phyloP scores from a whole-genome alignment of 2,113 vertebrate species.

The Neoarius graeffei region DNA sequence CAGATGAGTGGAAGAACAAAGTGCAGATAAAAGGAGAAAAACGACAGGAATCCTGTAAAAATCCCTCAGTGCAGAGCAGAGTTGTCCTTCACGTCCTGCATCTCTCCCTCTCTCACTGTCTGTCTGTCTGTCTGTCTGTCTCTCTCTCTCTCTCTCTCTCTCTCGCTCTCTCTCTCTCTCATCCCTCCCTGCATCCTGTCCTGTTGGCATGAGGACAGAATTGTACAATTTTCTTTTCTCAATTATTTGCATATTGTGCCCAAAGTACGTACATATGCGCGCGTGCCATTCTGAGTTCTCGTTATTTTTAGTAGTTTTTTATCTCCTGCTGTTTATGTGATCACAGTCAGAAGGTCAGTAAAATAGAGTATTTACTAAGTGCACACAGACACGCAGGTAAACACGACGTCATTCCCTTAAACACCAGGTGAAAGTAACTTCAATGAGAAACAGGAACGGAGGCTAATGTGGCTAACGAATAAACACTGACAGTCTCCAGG shows the following conservation, averaged over 20 bases:
- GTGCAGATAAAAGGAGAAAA: conserved; percentile 3
- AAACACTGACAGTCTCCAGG: background rate
- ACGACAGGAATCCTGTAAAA: conserved; percentile 1
- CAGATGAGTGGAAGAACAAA: background rate
- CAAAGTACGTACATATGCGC: background rate
- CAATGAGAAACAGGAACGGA: background rate
- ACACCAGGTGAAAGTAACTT: background rate
- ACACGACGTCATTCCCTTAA: background rate
- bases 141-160: conserved; percentile 18
- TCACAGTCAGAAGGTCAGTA: conserved; percentile 8
- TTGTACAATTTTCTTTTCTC: background rate
- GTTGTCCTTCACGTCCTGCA: background rate
- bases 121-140: background rate
- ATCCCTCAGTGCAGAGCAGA: conserved; percentile 13
- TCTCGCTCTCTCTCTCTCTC: background rate
- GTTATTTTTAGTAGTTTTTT: background rate
- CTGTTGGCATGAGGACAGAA: background rate
- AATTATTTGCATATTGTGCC: conserved; percentile 11
- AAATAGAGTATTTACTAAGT: background rate
- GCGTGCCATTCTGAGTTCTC: too few relatives aligned
- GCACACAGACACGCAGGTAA: conserved; percentile 41
- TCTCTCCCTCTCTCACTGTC: background rate
- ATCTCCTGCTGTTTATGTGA: conserved; percentile 6
- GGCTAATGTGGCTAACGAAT: background rate
- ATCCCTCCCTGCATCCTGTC: background rate